Percentiles rank a stretch among this genome's conserved stretches.
These are phyloP conservation scores for Sphaerodactylus townsendi DNA, from an alignment of 2,113 vertebrate genomes.

Conservation along the genomic window DNA sequence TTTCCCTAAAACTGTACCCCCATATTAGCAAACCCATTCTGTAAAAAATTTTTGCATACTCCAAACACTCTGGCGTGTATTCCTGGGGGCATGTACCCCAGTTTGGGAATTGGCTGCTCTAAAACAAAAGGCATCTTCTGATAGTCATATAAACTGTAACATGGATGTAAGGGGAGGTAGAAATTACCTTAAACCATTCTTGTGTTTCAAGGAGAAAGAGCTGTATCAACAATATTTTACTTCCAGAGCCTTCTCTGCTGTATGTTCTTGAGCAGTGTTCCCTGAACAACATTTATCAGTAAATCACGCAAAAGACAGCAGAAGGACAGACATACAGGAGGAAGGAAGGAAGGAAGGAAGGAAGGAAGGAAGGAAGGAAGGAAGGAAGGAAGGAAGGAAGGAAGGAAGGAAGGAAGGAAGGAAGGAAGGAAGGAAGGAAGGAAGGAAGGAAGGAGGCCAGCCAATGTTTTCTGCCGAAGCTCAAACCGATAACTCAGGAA, in stretches of 20 bases:
- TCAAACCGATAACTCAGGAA: background rate
- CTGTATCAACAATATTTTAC: background rate
- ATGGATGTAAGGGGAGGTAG: background rate
- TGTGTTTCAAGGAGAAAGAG: background rate
- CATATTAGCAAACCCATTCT: too few relatives aligned
- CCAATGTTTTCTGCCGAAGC: background rate
- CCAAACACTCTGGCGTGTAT: too few relatives aligned
- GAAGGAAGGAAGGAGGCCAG: background rate
- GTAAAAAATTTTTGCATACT: too few relatives aligned
- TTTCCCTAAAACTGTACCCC: too few relatives aligned
- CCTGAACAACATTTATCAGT: background rate
- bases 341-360: constrained; percentile 5
- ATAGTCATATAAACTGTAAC: background rate
- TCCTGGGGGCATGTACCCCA: too few relatives aligned
- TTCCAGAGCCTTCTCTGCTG: background rate
- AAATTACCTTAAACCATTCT: too few relatives aligned
- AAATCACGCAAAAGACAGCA: background rate
- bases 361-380: too few relatives aligned
- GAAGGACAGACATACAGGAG: background rate
- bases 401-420: too few relatives aligned
- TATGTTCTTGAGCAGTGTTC: background rate
- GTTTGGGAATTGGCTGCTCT: too few relatives aligned
- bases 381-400: too few relatives aligned
- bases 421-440: too few relatives aligned
- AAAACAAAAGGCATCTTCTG: too few relatives aligned